Evolutionary conservation across 2,888 invertebrate species (phyloP).

Genomic region (Apodemia mormo): DNA sequence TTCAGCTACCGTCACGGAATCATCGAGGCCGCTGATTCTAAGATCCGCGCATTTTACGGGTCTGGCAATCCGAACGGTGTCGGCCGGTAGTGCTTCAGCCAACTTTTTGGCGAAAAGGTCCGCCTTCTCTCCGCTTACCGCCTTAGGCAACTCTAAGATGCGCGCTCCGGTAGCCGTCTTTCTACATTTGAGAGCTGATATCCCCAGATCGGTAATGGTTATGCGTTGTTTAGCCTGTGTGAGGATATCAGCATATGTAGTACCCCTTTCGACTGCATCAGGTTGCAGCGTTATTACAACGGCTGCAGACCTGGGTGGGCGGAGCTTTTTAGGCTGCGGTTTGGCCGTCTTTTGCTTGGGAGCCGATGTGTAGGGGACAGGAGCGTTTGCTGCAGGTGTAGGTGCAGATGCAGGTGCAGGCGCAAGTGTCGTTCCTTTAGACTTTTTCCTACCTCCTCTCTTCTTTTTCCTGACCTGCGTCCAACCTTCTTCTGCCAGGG

Average conservation of each 20-base stretch:
- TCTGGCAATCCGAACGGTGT: conserved; percentile 23
- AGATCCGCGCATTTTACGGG: conserved; percentile 26
- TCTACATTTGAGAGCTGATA: conserved; percentile 20
- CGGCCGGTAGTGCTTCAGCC: conserved; percentile 18
- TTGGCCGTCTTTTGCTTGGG: too few species aligned
- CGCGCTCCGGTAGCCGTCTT: conserved; percentile 28
- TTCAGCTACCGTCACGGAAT: conserved; percentile 23
- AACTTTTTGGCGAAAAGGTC: conserved; percentile 28
- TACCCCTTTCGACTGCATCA: conserved; percentile 22
- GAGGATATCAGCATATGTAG: conserved; percentile 20
- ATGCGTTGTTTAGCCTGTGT: conserved; percentile 9
- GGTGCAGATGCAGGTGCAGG: too few species aligned
- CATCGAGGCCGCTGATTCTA: conserved; percentile 27
- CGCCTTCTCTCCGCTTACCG: conserved; percentile 22
- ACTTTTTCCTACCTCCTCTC: too few species aligned
- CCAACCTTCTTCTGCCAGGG: too few species aligned
- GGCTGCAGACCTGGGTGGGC: too few species aligned
- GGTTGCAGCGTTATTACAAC: conserved; percentile 2
- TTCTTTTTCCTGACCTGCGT: too few species aligned
- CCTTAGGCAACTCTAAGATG: conserved; percentile 28
- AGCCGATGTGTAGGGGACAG: too few species aligned
- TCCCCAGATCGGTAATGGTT: conserved; percentile 16
- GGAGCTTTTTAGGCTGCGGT: too few species aligned
- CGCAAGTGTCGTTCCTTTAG: too few species aligned
- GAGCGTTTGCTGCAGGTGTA: too few species aligned